Conservation (phyloP, 2,113 vertebrate genomes). For the Nansenia antarctica region DNA sequence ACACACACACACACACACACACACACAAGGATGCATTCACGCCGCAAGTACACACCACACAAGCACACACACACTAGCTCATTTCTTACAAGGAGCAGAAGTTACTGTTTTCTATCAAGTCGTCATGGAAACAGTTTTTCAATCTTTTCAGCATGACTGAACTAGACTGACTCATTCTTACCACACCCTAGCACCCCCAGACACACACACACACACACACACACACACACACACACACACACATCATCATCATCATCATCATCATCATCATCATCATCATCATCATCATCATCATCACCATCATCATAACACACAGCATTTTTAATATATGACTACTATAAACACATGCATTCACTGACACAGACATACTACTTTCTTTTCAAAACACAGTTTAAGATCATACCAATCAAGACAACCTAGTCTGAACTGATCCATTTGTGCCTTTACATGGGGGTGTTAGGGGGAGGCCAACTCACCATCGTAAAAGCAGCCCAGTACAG, state of each 20-base stretch:
- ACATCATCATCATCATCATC: not conserved
- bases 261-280: too few relatives aligned
- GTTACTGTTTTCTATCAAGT: conserved; percentile 63
- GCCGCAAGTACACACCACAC: too few relatives aligned
- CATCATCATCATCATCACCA: not conserved
- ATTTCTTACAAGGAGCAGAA: too few relatives aligned
- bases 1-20: too few relatives aligned
- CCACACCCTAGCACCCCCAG: conserved; percentile 56
- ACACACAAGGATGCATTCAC: too few relatives aligned
- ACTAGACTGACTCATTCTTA: conserved; percentile 68
- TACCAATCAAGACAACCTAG: too few relatives aligned
- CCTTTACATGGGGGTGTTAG: not conserved
- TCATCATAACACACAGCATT: not conserved
- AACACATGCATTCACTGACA: not conserved
- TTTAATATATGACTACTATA: not conserved
- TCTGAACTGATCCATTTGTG: not conserved
- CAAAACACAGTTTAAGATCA: too few relatives aligned
- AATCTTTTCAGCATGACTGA: conserved; percentile 67
- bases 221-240: conserved; percentile 12
- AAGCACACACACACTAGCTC: too few relatives aligned
- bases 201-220: conserved; percentile 16
- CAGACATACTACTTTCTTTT: too few relatives aligned
- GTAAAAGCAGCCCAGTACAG: not conserved
- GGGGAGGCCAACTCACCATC: not conserved
- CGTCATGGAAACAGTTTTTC: conserved; percentile 68